Evolutionary conservation across 1,140 invertebrate species (phyloP).

Genomic region (Atopsyche davidsoni): DNA sequence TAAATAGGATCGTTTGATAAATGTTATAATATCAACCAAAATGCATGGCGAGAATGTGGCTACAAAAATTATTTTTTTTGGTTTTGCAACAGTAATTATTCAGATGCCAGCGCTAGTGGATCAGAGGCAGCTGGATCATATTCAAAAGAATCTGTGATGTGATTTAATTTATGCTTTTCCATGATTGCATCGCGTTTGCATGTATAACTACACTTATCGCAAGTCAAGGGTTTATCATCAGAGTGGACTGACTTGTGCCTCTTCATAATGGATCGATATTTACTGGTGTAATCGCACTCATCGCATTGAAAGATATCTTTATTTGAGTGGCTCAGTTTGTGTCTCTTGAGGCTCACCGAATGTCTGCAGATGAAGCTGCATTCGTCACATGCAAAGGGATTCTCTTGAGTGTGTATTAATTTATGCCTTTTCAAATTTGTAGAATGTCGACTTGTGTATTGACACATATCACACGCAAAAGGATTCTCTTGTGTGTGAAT

Average conservation of each 20-base stretch:
- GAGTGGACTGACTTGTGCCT: constrained; percentile 5
- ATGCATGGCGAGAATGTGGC: no score
- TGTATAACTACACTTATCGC: constrained; percentile 7
- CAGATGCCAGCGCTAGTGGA: no score
- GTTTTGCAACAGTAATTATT: no score
- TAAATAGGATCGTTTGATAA: no score
- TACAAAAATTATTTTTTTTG: no score
- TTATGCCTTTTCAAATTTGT: constrained; percentile 7
- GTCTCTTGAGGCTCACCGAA: not conserved
- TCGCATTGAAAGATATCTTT: constrained; percentile 4
- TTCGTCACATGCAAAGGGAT: not conserved
- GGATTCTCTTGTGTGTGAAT: constrained; percentile 2
- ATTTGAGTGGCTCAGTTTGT: not conserved
- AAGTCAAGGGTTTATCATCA: constrained; percentile 3
- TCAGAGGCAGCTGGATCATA: no score
- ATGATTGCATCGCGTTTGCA: no score
- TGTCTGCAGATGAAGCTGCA: constrained; percentile 4
- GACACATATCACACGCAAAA: constrained; percentile 5
- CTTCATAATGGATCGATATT: not conserved
- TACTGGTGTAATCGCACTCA: constrained; percentile 1
- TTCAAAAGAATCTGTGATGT: no score
- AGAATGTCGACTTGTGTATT: not conserved
- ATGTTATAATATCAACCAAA: no score
- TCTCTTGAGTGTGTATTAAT: not conserved
- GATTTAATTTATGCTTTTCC: no score